phyloP scores from a whole-genome alignment of 2,113 vertebrate species.

The Patagioenas fasciata region DNA sequence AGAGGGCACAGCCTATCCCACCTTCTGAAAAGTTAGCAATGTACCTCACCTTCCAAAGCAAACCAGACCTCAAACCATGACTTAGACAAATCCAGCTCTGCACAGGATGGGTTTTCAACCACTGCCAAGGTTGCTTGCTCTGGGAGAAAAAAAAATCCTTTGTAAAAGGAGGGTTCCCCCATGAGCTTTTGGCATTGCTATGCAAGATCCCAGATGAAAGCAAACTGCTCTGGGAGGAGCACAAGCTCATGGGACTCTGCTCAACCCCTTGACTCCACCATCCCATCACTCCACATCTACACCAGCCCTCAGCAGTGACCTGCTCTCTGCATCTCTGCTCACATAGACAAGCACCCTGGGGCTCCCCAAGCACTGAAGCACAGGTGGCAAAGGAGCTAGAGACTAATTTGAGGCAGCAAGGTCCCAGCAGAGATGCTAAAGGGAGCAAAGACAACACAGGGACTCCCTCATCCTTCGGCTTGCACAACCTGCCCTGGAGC shows the following conservation, averaged over 20 bases:
- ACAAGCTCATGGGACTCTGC: not conserved
- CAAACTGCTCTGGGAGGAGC: not conserved
- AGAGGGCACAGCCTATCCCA: not conserved
- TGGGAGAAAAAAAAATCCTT: not conserved
- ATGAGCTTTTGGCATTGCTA: not conserved
- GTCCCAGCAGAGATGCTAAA: not conserved
- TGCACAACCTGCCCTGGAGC: not conserved
- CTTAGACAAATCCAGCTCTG: not conserved
- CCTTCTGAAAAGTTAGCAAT: not conserved
- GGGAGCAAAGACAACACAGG: not conserved
- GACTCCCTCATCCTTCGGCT: not conserved
- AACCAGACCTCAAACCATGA: not conserved
- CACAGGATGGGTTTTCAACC: not conserved
- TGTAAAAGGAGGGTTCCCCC: not conserved
- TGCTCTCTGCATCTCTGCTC: not conserved
- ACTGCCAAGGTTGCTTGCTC: not conserved
- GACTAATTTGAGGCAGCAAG: not conserved
- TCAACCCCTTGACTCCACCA: not conserved
- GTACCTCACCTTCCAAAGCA: not conserved
- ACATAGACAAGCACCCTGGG: not conserved
- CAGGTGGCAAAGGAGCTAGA: not conserved
- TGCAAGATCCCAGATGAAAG: not conserved
- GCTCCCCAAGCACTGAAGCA: fast-evolving
- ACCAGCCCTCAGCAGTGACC: not conserved
- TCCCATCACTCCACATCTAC: not conserved